Evolutionary conservation across 2,888 invertebrate genomes (phyloP).

Genomic region (Tetramorium bicarinatum): DNA sequence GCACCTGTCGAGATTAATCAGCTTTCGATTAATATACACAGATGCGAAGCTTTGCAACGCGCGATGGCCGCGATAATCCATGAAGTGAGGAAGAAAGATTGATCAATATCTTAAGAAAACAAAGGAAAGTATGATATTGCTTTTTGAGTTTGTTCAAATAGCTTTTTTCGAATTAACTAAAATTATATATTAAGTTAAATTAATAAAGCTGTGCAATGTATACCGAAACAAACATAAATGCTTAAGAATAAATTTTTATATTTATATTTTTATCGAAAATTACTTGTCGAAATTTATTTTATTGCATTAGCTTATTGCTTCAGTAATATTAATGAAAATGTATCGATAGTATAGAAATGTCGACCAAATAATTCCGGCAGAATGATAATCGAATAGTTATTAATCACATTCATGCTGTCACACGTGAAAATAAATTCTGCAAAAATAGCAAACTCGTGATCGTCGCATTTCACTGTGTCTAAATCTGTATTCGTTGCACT

Average conservation of each 20-base stretch:
- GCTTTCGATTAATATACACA: slow-evolving; percentile 66
- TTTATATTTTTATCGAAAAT: background rate
- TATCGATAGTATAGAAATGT: background rate
- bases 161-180: background rate
- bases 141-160: background rate
- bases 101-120: slow-evolving; percentile 49
- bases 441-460: slow-evolving; percentile 16
- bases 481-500: slow-evolving; percentile 11
- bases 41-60: slow-evolving; percentile 60
- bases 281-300: background rate
- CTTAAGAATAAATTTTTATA: background rate
- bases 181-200: background rate
- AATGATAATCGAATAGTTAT: background rate
- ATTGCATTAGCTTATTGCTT: background rate
- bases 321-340: background rate
- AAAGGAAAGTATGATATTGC: slow-evolving; percentile 6
- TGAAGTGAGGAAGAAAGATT: slow-evolving; percentile 45
- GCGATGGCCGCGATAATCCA: slow-evolving; percentile 61
- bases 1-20: slow-evolving; percentile 66
- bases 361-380: background rate
- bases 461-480: slow-evolving; percentile 21
- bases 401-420: slow-evolving; percentile 30
- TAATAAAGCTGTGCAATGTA: background rate
- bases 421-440: background rate
- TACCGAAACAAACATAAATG: background rate